These are phyloP conservation scores for Apamea crenata DNA, from an alignment of 2,888 invertebrate genomes.

Conservation along the genomic window DNA sequence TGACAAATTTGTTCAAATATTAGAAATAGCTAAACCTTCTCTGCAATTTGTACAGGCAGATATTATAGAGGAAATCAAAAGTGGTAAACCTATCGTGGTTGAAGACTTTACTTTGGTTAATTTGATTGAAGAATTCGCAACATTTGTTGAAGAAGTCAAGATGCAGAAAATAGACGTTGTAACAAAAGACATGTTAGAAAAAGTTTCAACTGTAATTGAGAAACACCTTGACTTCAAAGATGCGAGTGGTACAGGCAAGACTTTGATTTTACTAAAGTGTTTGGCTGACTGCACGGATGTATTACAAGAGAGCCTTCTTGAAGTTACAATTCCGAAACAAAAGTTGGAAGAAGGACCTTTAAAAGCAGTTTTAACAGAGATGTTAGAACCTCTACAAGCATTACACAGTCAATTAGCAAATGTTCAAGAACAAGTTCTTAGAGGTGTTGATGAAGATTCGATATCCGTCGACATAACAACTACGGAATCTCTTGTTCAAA, in stretches of 20 bases:
- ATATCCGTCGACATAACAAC: conserved; percentile 78
- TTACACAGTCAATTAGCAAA: conserved; percentile 79
- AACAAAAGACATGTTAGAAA: conserved; percentile 67
- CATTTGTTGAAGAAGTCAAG: conserved; percentile 67
- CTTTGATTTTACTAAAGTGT: conserved; percentile 81
- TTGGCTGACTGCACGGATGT: conserved; percentile 81
- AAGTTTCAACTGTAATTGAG: conserved; percentile 73
- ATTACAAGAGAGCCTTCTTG: conserved; percentile 71
- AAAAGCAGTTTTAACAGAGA: conserved; percentile 76
- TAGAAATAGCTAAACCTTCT: conserved; percentile 68
- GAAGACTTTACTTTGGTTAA: conserved; percentile 67
- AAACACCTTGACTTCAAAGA: conserved; percentile 80
- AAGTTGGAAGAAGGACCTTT: conserved; percentile 71
- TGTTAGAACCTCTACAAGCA: conserved; percentile 79
- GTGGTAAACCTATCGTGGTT: conserved; percentile 28
- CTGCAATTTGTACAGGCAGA: conserved; percentile 66
- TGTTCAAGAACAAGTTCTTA: conserved; percentile 80
- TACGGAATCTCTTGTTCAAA: conserved; percentile 81
- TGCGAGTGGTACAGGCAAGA: conserved; percentile 77
- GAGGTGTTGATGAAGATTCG: conserved; percentile 76
- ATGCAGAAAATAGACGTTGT: conserved; percentile 58
- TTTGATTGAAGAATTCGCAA: conserved; percentile 72
- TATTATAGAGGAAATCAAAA: conserved; percentile 73
- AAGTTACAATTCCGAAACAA: conserved; percentile 60
- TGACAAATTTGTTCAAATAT: conserved; percentile 64